Base-by-base conservation (phyloP, 2,888 invertebrate species). In the Drosophila tripunctata region DNA sequence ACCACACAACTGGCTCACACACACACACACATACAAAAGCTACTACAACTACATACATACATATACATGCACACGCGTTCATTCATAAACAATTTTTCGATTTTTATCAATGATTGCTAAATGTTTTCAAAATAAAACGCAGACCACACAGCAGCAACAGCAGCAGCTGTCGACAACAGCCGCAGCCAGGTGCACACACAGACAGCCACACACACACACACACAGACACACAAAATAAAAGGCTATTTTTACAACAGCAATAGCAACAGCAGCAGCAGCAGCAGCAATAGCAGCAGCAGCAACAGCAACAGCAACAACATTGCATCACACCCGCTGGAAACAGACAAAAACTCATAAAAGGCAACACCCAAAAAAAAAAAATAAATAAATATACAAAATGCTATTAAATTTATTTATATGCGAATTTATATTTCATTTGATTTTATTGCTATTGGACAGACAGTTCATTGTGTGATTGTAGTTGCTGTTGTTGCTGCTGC, bases 61-160 rank as follows among this genome's bases (percentile, higher is more conserved):
- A 48, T 33, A 38, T 40, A 65, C 50, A 57, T 14, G 24, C 24
- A 52, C 51, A 38, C 35, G 21, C 51, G n/a, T 75, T 79, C 83
- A 84, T 84, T 84, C 84, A 84, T 88, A 88, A 84, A 83, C 67
- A 51, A 83, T 76, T 75, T 71, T 69, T 73, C 70, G 88, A 88
- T 81, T 83, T 84, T 84, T 88, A 83, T 84, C 88, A 84, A 84
- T 84, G 84, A 87, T 84, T 84, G 88, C 71, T 70, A 86, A 86
- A 82, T 87, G 82, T 67, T 81, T 75, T 79, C 63, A 79, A 74
- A 76, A 78, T 75, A 82, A 75, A 85, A 71, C 63, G 51, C 65
- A 65, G 51, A 64, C 55, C 66, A 54, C 77, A 75, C 57, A 71
- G 50, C 57, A 48, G 21, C 52, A 60, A 10, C 38, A 66, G 12